phyloP scores from a whole-genome alignment of 2,888 invertebrate species.

The Torymus aiolomorphi region DNA sequence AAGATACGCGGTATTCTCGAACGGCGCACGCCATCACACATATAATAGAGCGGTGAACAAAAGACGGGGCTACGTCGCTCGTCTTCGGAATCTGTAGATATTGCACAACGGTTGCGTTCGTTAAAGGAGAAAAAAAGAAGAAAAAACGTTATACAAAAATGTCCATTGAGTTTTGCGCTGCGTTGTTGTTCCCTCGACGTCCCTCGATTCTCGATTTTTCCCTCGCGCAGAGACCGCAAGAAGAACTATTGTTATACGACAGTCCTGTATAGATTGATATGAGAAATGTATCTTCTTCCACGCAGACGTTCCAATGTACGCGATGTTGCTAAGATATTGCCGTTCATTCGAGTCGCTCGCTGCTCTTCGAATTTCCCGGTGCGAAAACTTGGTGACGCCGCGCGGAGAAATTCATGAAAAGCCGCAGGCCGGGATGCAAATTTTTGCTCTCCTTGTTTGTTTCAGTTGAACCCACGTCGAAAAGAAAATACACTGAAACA shows the following conservation, averaged over 20 bases:
- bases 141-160: slow-evolving; percentile 24
- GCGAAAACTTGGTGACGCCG: too few species aligned
- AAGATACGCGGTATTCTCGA: slow-evolving; percentile 13
- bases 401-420: too few species aligned
- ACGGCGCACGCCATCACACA: slow-evolving; percentile 1
- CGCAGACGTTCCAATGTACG: background rate
- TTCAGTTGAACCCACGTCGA: background rate
- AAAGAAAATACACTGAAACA: background rate
- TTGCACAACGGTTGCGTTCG: slow-evolving; percentile 44
- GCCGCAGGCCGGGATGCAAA: too few species aligned
- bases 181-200: slow-evolving; percentile 47
- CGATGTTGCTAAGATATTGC: background rate
- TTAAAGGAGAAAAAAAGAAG: slow-evolving; percentile 20
- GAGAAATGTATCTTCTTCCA: slow-evolving; percentile 16
- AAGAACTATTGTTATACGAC: slow-evolving; percentile 13
- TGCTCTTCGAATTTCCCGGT: too few species aligned
- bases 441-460: too few species aligned
- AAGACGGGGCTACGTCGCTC: background rate
- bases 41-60: background rate
- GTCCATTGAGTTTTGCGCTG: slow-evolving; percentile 47
- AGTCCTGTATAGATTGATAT: slow-evolving; percentile 43
- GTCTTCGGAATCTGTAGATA: slow-evolving; percentile 39
- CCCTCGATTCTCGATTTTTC: slow-evolving; percentile 26
- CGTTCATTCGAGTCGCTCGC: too few species aligned
- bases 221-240: slow-evolving; percentile 2